Percentiles rank a stretch among this genome's conserved stretches.
Evolutionary conservation across 2,888 invertebrate genomes (phyloP).

Genomic region (Andrena chrysosceles): DNA sequence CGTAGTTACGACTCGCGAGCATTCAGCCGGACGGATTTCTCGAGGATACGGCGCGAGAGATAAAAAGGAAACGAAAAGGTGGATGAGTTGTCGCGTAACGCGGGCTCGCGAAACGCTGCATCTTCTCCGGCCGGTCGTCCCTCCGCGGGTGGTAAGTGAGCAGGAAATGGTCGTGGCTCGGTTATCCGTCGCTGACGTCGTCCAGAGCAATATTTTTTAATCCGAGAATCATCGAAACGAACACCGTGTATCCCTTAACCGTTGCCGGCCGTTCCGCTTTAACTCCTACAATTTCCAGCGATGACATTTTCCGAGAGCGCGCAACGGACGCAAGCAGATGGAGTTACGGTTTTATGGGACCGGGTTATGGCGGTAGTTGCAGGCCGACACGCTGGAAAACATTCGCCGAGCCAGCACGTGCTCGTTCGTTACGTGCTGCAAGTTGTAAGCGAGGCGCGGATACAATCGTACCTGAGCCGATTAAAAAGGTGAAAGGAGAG

Average conservation of each 20-base stretch:
- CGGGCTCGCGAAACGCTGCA: not conserved
- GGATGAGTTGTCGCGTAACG: not conserved
- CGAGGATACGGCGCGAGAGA: not conserved
- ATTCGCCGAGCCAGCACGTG: constrained; percentile 27
- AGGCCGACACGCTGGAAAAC: constrained; percentile 58
- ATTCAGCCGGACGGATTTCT: constrained; percentile 13
- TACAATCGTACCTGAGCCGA: constrained; percentile 46
- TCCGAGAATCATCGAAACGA: constrained; percentile 56
- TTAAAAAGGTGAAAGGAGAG: constrained; percentile 38
- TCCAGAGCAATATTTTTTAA: constrained; percentile 52
- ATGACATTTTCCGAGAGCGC: constrained; percentile 62
- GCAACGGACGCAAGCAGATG: constrained; percentile 56
- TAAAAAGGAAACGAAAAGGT: not conserved
- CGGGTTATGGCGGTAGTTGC: constrained; percentile 63
- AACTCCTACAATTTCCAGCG: constrained; percentile 64
- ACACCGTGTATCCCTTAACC: constrained; percentile 27
- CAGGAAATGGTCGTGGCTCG: constrained; percentile 31
- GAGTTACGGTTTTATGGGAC: constrained; percentile 66
- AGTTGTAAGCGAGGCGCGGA: constrained; percentile 33
- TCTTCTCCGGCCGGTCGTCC: not conserved
- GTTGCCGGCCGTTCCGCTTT: constrained; percentile 48
- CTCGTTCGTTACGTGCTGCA: constrained; percentile 47
- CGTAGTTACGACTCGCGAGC: constrained; percentile 43
- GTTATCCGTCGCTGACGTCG: constrained; percentile 24
- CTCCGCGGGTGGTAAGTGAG: constrained; percentile 21